Conservation (phyloP, 2,888 invertebrate species). For the Xylocampa areola region DNA sequence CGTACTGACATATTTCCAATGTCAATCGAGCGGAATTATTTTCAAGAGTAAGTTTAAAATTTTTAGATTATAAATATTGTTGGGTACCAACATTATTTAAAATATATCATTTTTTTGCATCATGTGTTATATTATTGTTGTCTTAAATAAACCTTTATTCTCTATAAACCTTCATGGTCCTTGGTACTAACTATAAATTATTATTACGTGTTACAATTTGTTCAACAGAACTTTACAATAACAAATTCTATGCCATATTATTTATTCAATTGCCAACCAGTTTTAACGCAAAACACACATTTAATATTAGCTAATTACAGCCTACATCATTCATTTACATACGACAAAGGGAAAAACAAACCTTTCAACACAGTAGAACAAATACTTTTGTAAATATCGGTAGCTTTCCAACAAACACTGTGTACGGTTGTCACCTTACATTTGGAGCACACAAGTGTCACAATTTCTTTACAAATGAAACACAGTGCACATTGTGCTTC, state of each 20-base stretch:
- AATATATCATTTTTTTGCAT: no score
- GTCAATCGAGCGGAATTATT: no score
- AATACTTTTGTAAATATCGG: constrained; percentile 63
- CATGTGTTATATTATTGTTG: no score
- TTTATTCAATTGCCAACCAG: constrained; percentile 57
- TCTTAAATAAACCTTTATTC: no score
- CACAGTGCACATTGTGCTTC: constrained; percentile 46
- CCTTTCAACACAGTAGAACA: constrained; percentile 56
- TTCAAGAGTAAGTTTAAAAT: no score
- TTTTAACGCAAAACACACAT: constrained; percentile 52
- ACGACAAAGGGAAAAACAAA: constrained; percentile 59
- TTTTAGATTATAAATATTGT: no score
- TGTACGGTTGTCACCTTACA: constrained; percentile 64
- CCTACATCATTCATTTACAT: constrained; percentile 53
- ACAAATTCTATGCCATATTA: constrained; percentile 46
- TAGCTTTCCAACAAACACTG: constrained; percentile 61
- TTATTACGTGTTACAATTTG: constrained; percentile 2
- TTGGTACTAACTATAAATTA: constrained; percentile 1
- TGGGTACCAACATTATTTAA: no score
- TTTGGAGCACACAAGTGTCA: constrained; percentile 52
- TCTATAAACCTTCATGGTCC: neutral
- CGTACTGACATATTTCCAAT: no score
- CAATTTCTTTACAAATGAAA: constrained; percentile 47
- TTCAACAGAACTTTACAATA: constrained; percentile 27
- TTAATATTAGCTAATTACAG: constrained; percentile 63